phyloP scores from a whole-genome alignment of 2,888 invertebrate genomes.

The Hedychridium roseum region DNA sequence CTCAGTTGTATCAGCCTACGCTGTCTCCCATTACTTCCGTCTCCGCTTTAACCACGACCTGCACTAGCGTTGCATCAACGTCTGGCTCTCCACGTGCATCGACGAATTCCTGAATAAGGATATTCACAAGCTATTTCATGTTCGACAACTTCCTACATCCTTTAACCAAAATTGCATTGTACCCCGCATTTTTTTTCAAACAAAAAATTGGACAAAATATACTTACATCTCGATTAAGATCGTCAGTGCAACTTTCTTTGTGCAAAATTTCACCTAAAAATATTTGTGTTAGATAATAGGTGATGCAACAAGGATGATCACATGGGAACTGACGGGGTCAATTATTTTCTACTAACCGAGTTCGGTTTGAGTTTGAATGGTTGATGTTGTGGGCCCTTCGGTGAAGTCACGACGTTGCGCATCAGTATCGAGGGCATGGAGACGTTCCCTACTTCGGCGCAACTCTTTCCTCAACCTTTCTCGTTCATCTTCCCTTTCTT shows the following conservation, averaged over 20 bases:
- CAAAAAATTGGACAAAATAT: slow-evolving; percentile 4
- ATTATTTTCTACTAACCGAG: slow-evolving; percentile 47
- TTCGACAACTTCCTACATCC: neutral
- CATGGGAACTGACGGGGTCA: no score
- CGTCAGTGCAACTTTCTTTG: slow-evolving; percentile 33
- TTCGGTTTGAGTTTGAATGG: slow-evolving; percentile 48
- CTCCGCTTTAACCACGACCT: slow-evolving; percentile 42
- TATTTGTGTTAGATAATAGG: no score
- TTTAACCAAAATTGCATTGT: neutral
- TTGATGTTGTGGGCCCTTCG: slow-evolving; percentile 34
- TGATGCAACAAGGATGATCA: no score
- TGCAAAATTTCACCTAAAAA: slow-evolving; percentile 28
- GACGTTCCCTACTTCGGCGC: slow-evolving; percentile 75
- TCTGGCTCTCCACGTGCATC: slow-evolving; percentile 56
- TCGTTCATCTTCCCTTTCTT: slow-evolving; percentile 78
- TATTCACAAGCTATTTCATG: neutral
- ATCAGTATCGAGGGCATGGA: slow-evolving; percentile 68
- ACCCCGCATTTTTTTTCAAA: no score
- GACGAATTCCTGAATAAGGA: slow-evolving; percentile 56
- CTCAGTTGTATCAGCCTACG: slow-evolving; percentile 52
- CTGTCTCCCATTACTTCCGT: slow-evolving; percentile 59
- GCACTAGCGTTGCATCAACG: slow-evolving; percentile 36
- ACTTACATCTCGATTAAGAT: slow-evolving; percentile 42
- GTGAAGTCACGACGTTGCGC: slow-evolving; percentile 51
- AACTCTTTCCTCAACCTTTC: slow-evolving; percentile 77